phyloP scores from a whole-genome alignment of 1,140 invertebrate species.

The Oreohelix idahoensis region DNA sequence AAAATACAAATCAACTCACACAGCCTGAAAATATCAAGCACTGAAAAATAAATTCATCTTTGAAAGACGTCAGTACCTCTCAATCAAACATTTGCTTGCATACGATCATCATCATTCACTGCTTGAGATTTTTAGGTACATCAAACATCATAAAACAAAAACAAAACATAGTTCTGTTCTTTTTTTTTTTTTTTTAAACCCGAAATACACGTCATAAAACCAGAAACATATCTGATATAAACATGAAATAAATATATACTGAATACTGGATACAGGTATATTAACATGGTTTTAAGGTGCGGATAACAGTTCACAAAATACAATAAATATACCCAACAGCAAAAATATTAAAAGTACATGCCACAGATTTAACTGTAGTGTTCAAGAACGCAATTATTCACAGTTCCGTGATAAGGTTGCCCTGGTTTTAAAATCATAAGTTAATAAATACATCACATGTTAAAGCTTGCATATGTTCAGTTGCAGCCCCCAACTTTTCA shows the following conservation, averaged over 20 bases:
- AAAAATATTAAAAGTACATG: not conserved
- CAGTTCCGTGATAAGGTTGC: not conserved
- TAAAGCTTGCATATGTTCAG: not conserved
- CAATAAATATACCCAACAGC: not conserved
- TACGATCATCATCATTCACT: not conserved
- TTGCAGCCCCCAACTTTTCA: not conserved
- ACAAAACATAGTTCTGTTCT: too few species aligned
- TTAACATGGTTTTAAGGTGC: not conserved
- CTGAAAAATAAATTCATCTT: not conserved
- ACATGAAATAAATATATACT: not conserved
- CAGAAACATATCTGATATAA: not conserved
- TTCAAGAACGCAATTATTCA: not conserved
- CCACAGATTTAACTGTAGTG: not conserved
- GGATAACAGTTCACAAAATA: not conserved
- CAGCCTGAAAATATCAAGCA: conserved; percentile 1
- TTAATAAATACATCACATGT: not conserved
- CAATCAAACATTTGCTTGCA: not conserved
- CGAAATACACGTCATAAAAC: not conserved
- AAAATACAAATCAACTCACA: not conserved
- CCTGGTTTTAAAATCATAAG: not conserved
- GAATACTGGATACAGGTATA: not conserved
- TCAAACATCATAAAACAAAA: too few species aligned
- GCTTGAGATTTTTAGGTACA: not conserved
- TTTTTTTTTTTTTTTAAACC: not conserved
- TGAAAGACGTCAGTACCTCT: not conserved